A percentile compares a stretch with the other conserved stretches of the same genome.
These are phyloP conservation scores for Anas flavirostris DNA, from an alignment of 2,797 vertebrate genomes.

Conservation along the genomic window DNA sequence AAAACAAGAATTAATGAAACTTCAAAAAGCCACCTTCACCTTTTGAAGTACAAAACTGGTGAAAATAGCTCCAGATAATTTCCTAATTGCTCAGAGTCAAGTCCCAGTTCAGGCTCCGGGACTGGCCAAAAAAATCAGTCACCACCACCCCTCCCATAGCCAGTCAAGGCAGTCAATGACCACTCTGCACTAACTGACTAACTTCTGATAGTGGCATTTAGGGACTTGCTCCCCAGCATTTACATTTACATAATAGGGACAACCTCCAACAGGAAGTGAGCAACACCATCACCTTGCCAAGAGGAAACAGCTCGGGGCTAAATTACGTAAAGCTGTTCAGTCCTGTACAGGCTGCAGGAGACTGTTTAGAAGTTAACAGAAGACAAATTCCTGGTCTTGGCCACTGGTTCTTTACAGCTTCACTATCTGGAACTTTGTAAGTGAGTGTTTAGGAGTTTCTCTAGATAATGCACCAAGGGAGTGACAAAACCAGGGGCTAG, in stretches of 20 bases:
- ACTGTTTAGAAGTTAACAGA: constrained; percentile 51
- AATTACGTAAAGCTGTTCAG: constrained; percentile 46
- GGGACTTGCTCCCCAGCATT: constrained; percentile 8
- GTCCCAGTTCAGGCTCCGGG: neutral
- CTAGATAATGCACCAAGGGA: constrained; percentile 34
- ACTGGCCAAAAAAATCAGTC: constrained; percentile 1
- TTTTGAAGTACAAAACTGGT: constrained; percentile 50
- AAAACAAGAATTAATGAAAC: constrained; percentile 58
- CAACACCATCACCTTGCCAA: constrained; percentile 10
- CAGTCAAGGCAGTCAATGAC: neutral
- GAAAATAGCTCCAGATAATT: constrained; percentile 22
- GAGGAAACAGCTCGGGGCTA: constrained; percentile 57
- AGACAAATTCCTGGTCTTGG: constrained; percentile 49
- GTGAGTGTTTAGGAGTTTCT: constrained; percentile 29
- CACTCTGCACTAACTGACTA: neutral
- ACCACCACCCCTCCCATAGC: neutral
- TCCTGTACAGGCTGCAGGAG: constrained; percentile 22
- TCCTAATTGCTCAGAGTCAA: neutral
- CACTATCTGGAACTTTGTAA: constrained; percentile 1
- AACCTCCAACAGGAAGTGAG: constrained; percentile 41
- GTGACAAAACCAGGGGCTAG: neutral
- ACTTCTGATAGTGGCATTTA: constrained; percentile 9
- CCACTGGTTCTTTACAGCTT: constrained; percentile 21
- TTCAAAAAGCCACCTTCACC: constrained; percentile 48
- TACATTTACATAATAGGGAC: neutral